Percentiles rank a stretch among this genome's conserved stretches.
Conservation (phyloP, 2,888 invertebrate genomes). For the Arrhopalites spinosus region DNA sequence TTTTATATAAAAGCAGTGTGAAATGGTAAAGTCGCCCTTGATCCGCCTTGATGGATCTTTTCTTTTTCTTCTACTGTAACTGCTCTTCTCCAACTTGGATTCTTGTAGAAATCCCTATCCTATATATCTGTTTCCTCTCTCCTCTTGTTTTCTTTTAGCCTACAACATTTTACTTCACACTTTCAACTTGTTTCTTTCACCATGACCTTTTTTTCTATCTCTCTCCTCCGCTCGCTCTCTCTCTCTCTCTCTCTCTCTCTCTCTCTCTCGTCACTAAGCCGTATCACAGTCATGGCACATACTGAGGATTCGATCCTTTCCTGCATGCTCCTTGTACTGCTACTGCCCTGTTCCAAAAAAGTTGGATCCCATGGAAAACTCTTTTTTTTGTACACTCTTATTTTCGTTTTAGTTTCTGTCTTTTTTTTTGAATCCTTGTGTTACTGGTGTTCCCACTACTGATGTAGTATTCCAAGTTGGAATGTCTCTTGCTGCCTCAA, state of each 20-base stretch:
- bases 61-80: constrained; percentile 14
- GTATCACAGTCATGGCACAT: not conserved
- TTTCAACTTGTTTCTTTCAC: constrained; percentile 23
- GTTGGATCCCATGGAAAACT: not conserved
- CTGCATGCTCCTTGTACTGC: not conserved
- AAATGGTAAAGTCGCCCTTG: constrained; percentile 18
- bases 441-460: not conserved
- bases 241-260: not conserved
- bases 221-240: not conserved
- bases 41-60: constrained; percentile 41
- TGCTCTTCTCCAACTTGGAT: constrained; percentile 13
- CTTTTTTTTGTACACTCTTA: not conserved
- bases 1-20: not conserved
- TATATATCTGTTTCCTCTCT: constrained; percentile 20
- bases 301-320: no score
- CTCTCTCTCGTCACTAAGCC: constrained; percentile 6
- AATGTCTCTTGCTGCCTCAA: constrained; percentile 15
- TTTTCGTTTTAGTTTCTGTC: not conserved
- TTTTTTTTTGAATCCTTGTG: not conserved
- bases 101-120: not conserved
- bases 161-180: constrained; percentile 29
- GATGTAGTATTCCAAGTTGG: not conserved
- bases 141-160: constrained; percentile 14
- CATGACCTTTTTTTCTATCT: constrained; percentile 26
- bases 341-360: not conserved